Conservation (phyloP, 2,113 vertebrate species). For the Gymnobelideus leadbeateri region DNA sequence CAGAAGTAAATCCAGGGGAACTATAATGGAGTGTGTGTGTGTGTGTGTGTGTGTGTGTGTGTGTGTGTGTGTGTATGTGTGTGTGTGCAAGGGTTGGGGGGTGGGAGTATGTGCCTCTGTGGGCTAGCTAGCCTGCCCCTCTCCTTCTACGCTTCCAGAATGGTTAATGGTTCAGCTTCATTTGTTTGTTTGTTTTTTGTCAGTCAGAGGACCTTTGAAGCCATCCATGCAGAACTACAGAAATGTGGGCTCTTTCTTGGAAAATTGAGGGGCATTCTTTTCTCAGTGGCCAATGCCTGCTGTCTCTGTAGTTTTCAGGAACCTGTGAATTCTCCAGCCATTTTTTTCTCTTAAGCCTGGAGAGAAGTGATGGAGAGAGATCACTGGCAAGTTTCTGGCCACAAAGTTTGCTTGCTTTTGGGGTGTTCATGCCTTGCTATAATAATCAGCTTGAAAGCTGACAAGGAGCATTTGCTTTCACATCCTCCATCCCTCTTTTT, state of each 20-base stretch:
- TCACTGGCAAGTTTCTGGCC: not conserved
- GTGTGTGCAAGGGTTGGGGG: not conserved
- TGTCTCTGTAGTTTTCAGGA: constrained; percentile 32
- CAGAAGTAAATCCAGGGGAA: constrained; percentile 6
- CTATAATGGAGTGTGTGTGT: not conserved
- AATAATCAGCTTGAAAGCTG: not conserved
- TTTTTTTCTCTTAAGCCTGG: not conserved
- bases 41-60: no score
- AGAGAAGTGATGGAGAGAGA: not conserved
- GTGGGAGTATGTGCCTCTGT: not conserved
- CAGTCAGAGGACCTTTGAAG: constrained; percentile 68
- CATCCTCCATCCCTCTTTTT: not conserved
- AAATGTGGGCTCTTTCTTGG: constrained; percentile 69
- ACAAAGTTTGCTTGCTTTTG: not conserved
- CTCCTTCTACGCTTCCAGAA: constrained; percentile 50
- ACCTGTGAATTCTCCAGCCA: accelerated
- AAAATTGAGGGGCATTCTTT: constrained; percentile 47
- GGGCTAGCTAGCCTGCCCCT: not conserved
- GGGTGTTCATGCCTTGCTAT: not conserved
- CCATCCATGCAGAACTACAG: constrained; percentile 57
- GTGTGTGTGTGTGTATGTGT: no score
- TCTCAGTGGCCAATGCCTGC: constrained; percentile 11
- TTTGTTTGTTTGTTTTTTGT: constrained; percentile 21
- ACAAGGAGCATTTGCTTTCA: not conserved
- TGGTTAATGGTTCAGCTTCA: constrained; percentile 71